phyloP scores from a whole-genome alignment of 2,888 invertebrate species.

The Germaria angustata region DNA sequence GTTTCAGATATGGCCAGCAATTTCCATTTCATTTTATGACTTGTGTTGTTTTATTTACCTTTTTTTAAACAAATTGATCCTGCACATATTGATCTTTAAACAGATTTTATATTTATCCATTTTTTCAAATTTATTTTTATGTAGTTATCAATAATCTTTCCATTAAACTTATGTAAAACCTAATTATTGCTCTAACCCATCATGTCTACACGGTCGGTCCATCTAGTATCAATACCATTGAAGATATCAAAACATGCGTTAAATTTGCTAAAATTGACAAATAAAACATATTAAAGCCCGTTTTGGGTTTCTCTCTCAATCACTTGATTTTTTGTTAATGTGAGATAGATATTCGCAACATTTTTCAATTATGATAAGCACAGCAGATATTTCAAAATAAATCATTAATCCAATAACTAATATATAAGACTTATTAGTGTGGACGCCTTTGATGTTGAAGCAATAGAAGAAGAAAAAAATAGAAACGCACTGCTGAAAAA shows the following conservation, averaged over 20 bases:
- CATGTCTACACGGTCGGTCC: neutral
- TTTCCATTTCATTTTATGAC: no score
- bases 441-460: constrained; percentile 54
- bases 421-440: constrained; percentile 52
- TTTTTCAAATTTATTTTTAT: no score
- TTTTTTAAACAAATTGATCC: no score
- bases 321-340: constrained; percentile 14
- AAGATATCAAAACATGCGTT: neutral
- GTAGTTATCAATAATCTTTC: neutral
- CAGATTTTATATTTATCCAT: no score
- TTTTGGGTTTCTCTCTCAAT: neutral
- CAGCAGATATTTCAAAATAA: constrained; percentile 56
- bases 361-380: constrained; percentile 59
- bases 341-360: constrained; percentile 47
- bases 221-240: constrained; percentile 3
- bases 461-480: neutral
- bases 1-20: no score
- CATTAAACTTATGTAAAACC: neutral
- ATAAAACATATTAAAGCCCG: neutral
- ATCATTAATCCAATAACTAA: constrained; percentile 56
- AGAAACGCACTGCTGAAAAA: neutral
- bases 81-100: no score
- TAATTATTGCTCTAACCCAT: neutral
- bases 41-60: no score
- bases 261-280: constrained; percentile 34